Evolutionary conservation across 2,888 invertebrate species (phyloP).

Genomic region (Hypolimnas misippus): DNA sequence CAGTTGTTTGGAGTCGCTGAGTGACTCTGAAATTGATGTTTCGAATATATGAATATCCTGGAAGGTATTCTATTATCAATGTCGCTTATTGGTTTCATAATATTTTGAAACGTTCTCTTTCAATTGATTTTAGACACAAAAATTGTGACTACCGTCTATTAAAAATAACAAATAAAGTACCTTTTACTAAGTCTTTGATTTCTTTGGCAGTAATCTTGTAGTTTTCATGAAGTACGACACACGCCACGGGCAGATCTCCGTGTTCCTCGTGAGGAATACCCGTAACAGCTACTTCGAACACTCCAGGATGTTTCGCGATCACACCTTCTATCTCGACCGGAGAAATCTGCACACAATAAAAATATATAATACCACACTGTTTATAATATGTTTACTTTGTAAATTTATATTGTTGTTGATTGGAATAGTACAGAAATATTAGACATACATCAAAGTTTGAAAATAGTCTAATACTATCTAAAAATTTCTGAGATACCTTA

Average conservation of each 20-base stretch:
- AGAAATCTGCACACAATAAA: slow-evolving; percentile 52
- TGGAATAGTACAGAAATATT: too few species aligned
- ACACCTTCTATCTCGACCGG: slow-evolving; percentile 60
- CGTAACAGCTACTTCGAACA: slow-evolving; percentile 60
- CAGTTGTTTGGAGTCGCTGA: slow-evolving; percentile 57
- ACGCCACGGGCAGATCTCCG: slow-evolving; percentile 60
- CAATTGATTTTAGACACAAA: too few species aligned
- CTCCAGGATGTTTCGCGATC: slow-evolving; percentile 57
- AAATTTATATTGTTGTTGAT: too few species aligned
- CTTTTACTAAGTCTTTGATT: slow-evolving; percentile 57
- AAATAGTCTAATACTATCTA: too few species aligned
- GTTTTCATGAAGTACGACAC: slow-evolving; percentile 50
- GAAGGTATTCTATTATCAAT: neutral
- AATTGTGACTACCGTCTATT: too few species aligned
- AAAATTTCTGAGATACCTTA: too few species aligned
- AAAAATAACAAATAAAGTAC: too few species aligned
- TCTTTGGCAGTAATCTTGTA: slow-evolving; percentile 51
- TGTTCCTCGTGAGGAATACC: slow-evolving; percentile 54
- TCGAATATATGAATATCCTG: neutral
- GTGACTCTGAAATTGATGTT: slow-evolving; percentile 35
- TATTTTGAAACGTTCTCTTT: too few species aligned
- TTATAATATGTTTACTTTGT: neutral
- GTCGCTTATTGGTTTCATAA: too few species aligned
- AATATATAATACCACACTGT: neutral
- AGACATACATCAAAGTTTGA: too few species aligned